A percentile compares a stretch with the other conserved stretches of the same genome.
These are phyloP conservation scores for Phalera bucephala DNA, from an alignment of 2,888 invertebrate species.

Conservation along the genomic window DNA sequence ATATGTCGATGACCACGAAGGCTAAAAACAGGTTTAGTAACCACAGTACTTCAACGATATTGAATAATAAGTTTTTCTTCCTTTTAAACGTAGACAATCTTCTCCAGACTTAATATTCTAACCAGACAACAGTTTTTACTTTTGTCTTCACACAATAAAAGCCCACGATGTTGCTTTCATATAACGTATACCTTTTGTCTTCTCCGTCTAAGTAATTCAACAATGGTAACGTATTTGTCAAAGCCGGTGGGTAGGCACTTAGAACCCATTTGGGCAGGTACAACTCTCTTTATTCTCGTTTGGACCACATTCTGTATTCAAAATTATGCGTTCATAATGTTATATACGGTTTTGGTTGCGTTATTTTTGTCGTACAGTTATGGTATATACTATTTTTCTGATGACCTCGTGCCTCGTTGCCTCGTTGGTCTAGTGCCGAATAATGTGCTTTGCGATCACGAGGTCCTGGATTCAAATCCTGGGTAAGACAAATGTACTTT, in stretches of 20 bases:
- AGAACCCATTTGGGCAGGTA: slow-evolving; percentile 62
- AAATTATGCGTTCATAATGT: slow-evolving; percentile 60
- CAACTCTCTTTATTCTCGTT: slow-evolving; percentile 50
- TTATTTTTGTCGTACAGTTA: no score
- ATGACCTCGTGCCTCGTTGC: no score
- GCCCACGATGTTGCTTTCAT: slow-evolving; percentile 47
- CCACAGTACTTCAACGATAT: no score
- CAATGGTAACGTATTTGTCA: slow-evolving; percentile 69
- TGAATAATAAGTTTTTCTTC: no score
- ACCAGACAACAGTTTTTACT: slow-evolving; percentile 24
- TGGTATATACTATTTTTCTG: no score
- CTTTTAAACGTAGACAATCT: no score
- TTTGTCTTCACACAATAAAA: slow-evolving; percentile 29
- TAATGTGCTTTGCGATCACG: no score
- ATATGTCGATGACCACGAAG: no score
- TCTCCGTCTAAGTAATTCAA: slow-evolving; percentile 56
- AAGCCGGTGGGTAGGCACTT: slow-evolving; percentile 55
- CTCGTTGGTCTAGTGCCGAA: no score
- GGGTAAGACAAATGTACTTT: no score
- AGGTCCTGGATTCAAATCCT: no score
- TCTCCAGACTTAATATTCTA: slow-evolving; percentile 27
- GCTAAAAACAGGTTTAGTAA: no score
- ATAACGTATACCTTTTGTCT: slow-evolving; percentile 58
- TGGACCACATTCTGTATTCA: slow-evolving; percentile 66
- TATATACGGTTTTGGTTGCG: slow-evolving; percentile 37